Evolutionary conservation across 2,113 vertebrate genomes (phyloP).

Genomic region (Macrotis lagotis): DNA sequence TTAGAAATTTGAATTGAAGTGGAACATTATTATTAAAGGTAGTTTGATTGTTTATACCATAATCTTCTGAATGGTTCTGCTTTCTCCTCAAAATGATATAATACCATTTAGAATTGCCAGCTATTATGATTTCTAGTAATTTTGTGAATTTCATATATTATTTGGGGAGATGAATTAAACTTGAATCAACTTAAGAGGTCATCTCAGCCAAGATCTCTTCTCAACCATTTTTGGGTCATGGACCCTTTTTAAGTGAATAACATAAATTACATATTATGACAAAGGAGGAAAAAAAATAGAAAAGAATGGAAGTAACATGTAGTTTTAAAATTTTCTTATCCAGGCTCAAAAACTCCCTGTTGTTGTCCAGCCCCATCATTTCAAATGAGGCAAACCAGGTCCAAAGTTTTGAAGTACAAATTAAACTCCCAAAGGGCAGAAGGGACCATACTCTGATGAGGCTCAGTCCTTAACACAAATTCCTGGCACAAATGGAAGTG

Average conservation of each 20-base stretch:
- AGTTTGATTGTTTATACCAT: neutral
- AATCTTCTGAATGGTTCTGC: neutral
- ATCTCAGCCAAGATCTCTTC: neutral
- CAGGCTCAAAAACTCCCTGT: neutral
- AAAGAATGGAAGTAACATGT: neutral
- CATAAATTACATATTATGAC: neutral
- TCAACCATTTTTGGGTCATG: neutral
- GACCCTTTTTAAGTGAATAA: neutral
- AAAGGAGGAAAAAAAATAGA: neutral
- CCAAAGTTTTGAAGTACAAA: neutral
- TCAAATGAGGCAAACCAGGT: neutral
- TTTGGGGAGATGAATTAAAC: neutral
- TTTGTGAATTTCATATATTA: neutral
- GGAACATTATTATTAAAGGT: neutral
- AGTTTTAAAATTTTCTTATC: neutral
- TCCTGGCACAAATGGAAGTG: neutral
- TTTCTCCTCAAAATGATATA: neutral
- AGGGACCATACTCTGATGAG: neutral
- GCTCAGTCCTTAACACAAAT: neutral
- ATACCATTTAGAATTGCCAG: neutral
- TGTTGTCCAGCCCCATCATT: neutral
- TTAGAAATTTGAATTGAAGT: neutral
- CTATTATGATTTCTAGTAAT: neutral
- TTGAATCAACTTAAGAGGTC: neutral
- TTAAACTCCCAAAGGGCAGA: neutral